Evolutionary conservation across 2,113 vertebrate species (phyloP), one percentile per base, ranked within the genome.

Genomic region (Phalacrocorax brasilianus): DNA sequence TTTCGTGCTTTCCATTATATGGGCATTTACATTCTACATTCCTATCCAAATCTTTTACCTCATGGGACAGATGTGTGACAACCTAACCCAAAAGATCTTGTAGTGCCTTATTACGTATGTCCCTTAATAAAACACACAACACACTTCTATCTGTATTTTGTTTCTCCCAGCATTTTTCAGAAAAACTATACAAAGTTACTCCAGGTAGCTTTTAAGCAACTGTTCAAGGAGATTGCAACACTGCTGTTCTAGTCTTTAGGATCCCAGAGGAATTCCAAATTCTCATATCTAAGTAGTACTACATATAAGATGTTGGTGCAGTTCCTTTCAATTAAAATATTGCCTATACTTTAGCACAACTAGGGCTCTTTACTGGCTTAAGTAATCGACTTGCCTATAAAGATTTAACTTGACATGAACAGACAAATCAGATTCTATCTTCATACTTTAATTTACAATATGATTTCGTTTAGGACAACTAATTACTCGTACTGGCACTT

Each of bases 91-190:
- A 81, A 86, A 80, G 14, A 67, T 53, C 47, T 38, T 55, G 4
- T 4, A 55, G 9, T 5, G 9, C 18, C 28, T 63, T 75, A 67
- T 20, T 71, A 14, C 2, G 4, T 38, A 53, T 0, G 0, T 32
- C 10, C 24, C 42, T 62, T 67, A 61, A 61, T 7, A 61, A 40
- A 84, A 83, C 22, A 42, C 15, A 30, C 9, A 79, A 42, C 16
- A 18, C 7, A 17, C 2, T 58, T 61, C 2, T 2, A 66, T 6
- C 11, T 66, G 0, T 19, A 20, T 56, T 84, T 67, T 65, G 17
- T n/a, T 74, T 81, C 52, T 74, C 22, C n/a, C 53, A 70, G 30
- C 4, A 66, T 40, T 88, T 89, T 61, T 40, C 50, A 58, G 42
- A 68, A 88, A 75, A 74, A 44, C 9, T 35, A 40, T 1, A 2